phyloP scores from a whole-genome alignment of 1,140 invertebrate genomes.

The Cotesia glomerata region DNA sequence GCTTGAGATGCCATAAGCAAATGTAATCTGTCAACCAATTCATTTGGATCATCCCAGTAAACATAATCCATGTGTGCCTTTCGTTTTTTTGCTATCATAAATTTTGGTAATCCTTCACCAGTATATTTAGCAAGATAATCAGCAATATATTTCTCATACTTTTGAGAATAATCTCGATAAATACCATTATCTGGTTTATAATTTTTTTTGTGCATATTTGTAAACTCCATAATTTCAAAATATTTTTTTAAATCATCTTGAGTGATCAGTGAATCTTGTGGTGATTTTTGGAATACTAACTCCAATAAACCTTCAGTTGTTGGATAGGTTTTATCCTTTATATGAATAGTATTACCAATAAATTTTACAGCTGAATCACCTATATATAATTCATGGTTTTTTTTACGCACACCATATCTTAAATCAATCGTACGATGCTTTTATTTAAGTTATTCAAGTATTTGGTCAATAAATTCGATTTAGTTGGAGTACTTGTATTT shows the following conservation, averaged over 20 bases:
- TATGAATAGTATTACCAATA: no score
- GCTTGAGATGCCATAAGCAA: slow-evolving; percentile 11
- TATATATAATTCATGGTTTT: slow-evolving; percentile 4
- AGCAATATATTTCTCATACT: background rate
- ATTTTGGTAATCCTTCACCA: background rate
- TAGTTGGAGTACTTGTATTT: no score
- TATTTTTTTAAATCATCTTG: slow-evolving; percentile 6
- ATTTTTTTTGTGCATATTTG: slow-evolving; percentile 10
- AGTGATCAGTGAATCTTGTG: background rate
- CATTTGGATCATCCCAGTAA: slow-evolving; percentile 13
- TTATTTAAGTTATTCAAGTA: no score
- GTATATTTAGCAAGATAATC: background rate
- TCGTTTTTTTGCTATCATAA: background rate
- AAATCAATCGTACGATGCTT: no score
- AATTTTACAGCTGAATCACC: slow-evolving; percentile 14
- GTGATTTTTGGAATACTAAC: slow-evolving; percentile 15
- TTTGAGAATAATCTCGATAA: background rate
- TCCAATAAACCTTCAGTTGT: background rate
- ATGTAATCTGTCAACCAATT: background rate
- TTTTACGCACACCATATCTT: no score
- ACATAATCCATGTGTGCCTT: slow-evolving; percentile 2
- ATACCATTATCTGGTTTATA: background rate
- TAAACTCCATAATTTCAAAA: background rate
- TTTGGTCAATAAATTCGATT: no score
- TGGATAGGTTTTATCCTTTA: background rate